phyloP scores from a whole-genome alignment of 2,888 invertebrate genomes.

The Ochropleura plecta region DNA sequence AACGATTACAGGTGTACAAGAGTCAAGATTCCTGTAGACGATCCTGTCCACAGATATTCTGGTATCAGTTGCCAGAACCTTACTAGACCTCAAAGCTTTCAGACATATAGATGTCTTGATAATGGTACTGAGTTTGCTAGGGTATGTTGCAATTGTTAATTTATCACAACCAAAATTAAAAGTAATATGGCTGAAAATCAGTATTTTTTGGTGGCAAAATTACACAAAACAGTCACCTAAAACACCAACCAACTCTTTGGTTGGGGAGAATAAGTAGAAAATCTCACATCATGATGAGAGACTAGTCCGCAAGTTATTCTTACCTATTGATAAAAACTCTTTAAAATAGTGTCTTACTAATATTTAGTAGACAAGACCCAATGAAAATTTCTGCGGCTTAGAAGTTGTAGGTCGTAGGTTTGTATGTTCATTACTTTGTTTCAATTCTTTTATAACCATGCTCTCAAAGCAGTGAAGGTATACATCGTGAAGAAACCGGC shows the following conservation, averaged over 20 bases:
- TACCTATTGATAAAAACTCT: no score
- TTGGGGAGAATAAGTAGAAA: background rate
- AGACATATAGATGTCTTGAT: constrained; percentile 36
- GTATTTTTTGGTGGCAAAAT: no score
- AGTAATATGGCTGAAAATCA: background rate
- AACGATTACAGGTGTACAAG: constrained; percentile 48
- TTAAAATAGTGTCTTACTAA: background rate
- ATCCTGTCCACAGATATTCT: constrained; percentile 59
- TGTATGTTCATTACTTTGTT: no score
- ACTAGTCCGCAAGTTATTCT: background rate
- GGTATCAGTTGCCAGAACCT: constrained; percentile 50
- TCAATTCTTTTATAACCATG: background rate
- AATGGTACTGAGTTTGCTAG: constrained; percentile 38
- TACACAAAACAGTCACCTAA: background rate
- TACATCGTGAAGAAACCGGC: no score
- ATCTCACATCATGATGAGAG: background rate
- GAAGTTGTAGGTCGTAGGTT: background rate
- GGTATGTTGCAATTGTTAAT: constrained; percentile 16
- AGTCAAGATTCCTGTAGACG: constrained; percentile 42
- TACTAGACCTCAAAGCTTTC: constrained; percentile 51
- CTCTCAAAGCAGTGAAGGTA: background rate
- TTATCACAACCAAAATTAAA: background rate
- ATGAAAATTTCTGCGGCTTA: no score
- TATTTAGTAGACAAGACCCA: background rate
- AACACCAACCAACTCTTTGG: background rate